A percentile compares a stretch with the other conserved stretches of the same genome.
Conservation (phyloP, 2,797 vertebrate species). For the Cossypha niveicapilla region DNA sequence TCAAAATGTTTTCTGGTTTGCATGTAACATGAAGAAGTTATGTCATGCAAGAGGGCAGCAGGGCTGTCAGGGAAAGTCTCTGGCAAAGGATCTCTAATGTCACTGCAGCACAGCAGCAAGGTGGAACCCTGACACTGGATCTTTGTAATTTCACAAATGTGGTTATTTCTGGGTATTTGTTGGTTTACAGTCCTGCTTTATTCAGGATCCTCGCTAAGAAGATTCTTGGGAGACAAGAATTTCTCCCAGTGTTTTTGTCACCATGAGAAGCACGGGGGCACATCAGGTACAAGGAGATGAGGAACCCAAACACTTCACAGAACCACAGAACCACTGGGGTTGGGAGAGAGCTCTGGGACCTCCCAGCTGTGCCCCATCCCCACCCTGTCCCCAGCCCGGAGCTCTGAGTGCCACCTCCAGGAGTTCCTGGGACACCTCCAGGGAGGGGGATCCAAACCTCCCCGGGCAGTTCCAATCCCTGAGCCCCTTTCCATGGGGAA, state of each 20-base stretch:
- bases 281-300: rapidly evolving
- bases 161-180: neutral
- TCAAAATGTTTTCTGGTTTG: neutral
- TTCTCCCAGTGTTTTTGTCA: neutral
- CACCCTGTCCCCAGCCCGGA: neutral
- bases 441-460: neutral
- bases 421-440: neutral
- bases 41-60: neutral
- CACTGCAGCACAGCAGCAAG: neutral
- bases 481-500: rapidly evolving
- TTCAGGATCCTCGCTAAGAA: neutral
- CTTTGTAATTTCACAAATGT: neutral
- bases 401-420: neutral
- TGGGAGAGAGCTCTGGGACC: neutral
- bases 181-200: neutral
- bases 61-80: neutral
- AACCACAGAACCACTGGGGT: neutral
- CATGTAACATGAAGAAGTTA: rapidly evolving
- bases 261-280: neutral
- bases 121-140: rapidly evolving
- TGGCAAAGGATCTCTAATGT: rapidly evolving
- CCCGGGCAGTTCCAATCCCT: rapidly evolving
- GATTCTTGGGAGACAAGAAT: neutral
- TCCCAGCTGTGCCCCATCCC: rapidly evolving
- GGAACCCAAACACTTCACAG: neutral